phyloP scores from a whole-genome alignment of 2,113 vertebrate species.

The Pelmatolapia mariae region DNA sequence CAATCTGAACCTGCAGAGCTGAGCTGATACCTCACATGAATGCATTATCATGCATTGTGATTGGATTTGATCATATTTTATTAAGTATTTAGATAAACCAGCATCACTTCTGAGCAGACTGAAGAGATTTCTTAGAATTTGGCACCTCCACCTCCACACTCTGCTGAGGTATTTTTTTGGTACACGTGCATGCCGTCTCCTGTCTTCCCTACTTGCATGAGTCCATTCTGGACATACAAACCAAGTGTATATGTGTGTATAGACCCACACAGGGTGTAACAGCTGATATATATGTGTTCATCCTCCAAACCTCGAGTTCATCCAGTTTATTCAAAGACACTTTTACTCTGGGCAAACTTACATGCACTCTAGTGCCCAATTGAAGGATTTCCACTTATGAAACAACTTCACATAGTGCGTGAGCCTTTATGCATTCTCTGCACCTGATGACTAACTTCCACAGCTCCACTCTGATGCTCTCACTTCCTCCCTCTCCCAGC shows the following conservation, averaged over 20 bases:
- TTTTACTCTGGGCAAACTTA: background rate
- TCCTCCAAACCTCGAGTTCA: background rate
- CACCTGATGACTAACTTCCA: constrained; percentile 21
- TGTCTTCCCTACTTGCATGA: background rate
- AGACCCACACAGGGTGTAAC: background rate
- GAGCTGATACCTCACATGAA: background rate
- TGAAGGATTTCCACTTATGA: background rate
- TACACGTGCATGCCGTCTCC: background rate
- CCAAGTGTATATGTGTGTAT: background rate
- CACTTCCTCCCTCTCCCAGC: constrained; percentile 40
- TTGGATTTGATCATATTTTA: background rate
- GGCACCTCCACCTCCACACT: background rate
- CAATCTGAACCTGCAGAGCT: background rate
- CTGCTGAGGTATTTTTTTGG: background rate
- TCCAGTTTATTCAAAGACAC: background rate
- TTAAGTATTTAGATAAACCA: background rate
- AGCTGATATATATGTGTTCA: background rate
- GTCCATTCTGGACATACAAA: background rate
- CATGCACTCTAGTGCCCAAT: background rate
- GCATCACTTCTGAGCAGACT: background rate
- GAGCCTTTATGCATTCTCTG: background rate
- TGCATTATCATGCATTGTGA: background rate
- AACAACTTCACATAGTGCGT: background rate
- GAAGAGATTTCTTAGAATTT: background rate
- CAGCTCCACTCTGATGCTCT: background rate